Evolutionary conservation across 2,113 vertebrate species (phyloP), one percentile per base, ranked within the genome.

Genomic region (Semicossyphus pulcher): DNA sequence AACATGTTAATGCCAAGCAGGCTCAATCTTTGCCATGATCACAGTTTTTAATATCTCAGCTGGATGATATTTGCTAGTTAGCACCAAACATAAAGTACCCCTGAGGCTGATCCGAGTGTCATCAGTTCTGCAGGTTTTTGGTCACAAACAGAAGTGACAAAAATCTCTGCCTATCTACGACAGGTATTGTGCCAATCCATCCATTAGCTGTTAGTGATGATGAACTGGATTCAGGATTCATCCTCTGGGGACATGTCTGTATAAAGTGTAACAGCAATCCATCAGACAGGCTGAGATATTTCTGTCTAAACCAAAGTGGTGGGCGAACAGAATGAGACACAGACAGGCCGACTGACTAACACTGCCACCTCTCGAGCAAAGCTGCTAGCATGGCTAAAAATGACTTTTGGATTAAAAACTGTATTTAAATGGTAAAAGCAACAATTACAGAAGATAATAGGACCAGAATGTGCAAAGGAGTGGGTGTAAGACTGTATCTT

Each of bases 361-460:
- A 32, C 1, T 28, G 4, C n/a, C n/a, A n/a, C n/a, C n/a, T 11
- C 10, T 0, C 10, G 11, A 18, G 34, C 1, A 10, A 39, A 20
- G 5, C 51, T 21, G 20, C 26, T 32, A 15, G 7, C 18, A 42
- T 44, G 58, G 83, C 69, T 63, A 65, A 77, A 85, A 87, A 80
- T 74, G 53, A 61, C 29, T 52, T 45, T 23, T 42, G 2, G 41
- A 84, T 72, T 75, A 77, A 81, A 80, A 71, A 65, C 16, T 29
- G 47, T 70, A 73, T 36, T 16, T n/a, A 44, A 64, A 59, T 44
- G 68, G 64, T 60, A 77, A 53, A 36, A 8, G 23, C 20, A 12
- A 70, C 29, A 66, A 26, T 20, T 9, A n/a, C 2, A 5, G 34
- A 56, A 44, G 11, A 36, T 25, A 14, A 29, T 8, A 60, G 12